Base-by-base conservation (phyloP, 2,888 invertebrate genomes). In the Syritta pipiens region DNA sequence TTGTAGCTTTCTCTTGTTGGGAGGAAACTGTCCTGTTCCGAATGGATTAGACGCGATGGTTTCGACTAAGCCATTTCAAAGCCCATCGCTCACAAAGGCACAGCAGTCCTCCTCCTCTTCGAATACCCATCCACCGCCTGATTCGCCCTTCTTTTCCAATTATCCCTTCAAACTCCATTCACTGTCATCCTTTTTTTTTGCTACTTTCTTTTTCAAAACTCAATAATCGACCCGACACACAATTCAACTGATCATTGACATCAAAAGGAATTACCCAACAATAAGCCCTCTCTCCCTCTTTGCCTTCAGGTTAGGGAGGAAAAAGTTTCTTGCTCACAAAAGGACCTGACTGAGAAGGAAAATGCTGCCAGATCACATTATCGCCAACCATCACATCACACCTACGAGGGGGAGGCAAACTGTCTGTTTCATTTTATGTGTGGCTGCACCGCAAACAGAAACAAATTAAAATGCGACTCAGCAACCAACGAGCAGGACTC, bases 231-330 rank as follows among this genome's bases (percentile, higher is more conserved):
- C 49, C 75, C 62, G 69, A 55, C 69, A 49, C 28, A 49, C 35
- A 68, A 63, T 59, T 51, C 69, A 46, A 63, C 55, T 71, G 71
- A 71, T 76, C 71, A 71, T 51, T 71, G 63, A 60, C 76, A 71
- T 77, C 71, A 77, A 77, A 63, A 71, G 65, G 40, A 77, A 71
- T 59, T 35, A 30, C 51, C n/a, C 59, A 77, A 46, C 68, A 75
- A 68, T 68, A 60, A 28, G 53, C 37, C 46, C 53, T n/a, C n/a
- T n/a, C n/a, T n/a, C n/a, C n/a, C 7, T 37, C 37, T 26, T 22
- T 19, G 24, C 37, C n/a, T n/a, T n/a, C 9, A 35, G 5, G 46
- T 71, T 14, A 12, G n/a, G 17, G n/a, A n/a, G n/a, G n/a, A n/a
- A n/a, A n/a, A n/a, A n/a, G n/a, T n/a, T n/a, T n/a, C n/a, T n/a